Evolutionary conservation across 1,140 invertebrate species (phyloP).

Genomic region (Coboldia fuscipes): DNA sequence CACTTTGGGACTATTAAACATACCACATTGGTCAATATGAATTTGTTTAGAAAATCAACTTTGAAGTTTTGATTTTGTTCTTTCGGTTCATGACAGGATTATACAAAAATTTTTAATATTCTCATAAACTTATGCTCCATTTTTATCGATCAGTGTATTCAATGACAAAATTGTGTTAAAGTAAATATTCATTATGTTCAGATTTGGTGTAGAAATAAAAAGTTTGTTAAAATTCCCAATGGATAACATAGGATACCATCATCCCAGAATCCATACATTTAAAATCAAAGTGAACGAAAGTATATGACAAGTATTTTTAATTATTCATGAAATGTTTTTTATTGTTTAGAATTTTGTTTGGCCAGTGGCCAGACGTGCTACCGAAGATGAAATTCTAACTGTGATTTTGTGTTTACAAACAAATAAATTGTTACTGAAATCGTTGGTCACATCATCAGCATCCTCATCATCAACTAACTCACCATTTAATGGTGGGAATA

Average conservation of each 20-base stretch:
- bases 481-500: constrained; percentile 3
- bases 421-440: constrained; percentile 9
- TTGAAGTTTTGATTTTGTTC: too few relatives aligned
- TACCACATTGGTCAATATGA: not conserved
- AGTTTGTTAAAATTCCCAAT: not conserved
- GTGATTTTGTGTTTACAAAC: constrained; percentile 40
- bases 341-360: constrained; percentile 21
- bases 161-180: not conserved
- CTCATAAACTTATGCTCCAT: too few relatives aligned
- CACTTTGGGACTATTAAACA: not conserved
- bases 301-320: not conserved
- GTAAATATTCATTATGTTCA: not conserved
- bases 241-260: not conserved
- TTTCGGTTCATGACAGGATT: too few relatives aligned
- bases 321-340: constrained; percentile 3
- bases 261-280: not conserved
- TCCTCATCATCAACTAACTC: constrained; percentile 4
- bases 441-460: constrained; percentile 5
- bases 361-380: constrained; percentile 41
- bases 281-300: not conserved
- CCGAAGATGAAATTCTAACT: constrained; percentile 41
- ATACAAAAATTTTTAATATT: too few relatives aligned
- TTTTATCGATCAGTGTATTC: too few relatives aligned
- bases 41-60: not conserved
- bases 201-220: not conserved